Evolutionary conservation across 2,113 vertebrate species (phyloP).

Genomic region (Amazona vittata): DNA sequence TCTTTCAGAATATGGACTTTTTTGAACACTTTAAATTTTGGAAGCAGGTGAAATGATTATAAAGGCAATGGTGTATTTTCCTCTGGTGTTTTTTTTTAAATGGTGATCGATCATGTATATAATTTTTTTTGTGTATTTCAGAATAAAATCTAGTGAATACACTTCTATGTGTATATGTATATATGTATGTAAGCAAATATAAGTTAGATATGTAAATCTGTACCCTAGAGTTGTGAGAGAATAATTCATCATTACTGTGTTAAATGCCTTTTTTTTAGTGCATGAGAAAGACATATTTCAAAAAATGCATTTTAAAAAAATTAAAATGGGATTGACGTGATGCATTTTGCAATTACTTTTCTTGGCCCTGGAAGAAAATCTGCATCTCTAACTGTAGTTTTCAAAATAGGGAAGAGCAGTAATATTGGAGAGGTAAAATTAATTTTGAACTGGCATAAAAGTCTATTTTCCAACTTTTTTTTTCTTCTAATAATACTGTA

Average conservation of each 20-base stretch:
- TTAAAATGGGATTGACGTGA: neutral
- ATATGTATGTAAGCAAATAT: neutral
- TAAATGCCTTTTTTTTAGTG: neutral
- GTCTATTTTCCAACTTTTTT: neutral
- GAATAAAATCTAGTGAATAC: neutral
- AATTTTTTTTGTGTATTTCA: neutral
- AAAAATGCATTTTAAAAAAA: neutral
- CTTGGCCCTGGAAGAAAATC: neutral
- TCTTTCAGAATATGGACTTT: neutral
- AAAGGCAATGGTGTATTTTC: neutral
- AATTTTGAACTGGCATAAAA: neutral
- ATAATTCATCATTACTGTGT: neutral
- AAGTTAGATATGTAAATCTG: neutral
- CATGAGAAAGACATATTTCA: neutral
- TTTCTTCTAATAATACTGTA: neutral
- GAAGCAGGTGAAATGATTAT: neutral
- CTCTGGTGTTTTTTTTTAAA: neutral
- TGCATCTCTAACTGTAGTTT: neutral
- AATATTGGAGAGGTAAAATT: neutral
- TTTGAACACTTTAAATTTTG: neutral
- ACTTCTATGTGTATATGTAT: neutral
- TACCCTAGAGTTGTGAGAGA: neutral
- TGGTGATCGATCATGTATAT: accelerated
- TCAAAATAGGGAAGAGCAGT: neutral
- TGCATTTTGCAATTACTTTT: neutral